A percentile compares a stretch with the other conserved stretches of the same genome.
phyloP scores from a whole-genome alignment of 2,888 invertebrate genomes.

The Camptogramma bilineatum region DNA sequence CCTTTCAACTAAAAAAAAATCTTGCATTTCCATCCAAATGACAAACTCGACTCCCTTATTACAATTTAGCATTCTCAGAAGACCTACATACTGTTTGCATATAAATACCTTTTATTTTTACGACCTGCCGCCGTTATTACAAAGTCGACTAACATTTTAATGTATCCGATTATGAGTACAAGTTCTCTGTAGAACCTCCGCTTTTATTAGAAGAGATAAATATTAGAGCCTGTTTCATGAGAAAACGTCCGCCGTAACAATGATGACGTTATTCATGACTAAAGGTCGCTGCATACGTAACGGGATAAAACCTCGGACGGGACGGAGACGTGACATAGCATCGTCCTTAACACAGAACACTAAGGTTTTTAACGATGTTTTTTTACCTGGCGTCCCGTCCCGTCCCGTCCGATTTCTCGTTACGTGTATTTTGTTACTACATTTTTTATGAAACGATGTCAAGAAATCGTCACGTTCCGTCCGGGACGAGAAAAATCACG shows the following conservation, averaged over 20 bases:
- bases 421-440: too few relatives aligned
- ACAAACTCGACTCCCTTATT: not conserved
- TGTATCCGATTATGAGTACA: slow-evolving; percentile 40
- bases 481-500: too few relatives aligned
- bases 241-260: not conserved
- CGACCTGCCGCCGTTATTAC: slow-evolving; percentile 29
- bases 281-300: too few relatives aligned
- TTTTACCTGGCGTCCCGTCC: too few relatives aligned
- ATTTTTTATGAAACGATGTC: too few relatives aligned
- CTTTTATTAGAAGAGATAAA: slow-evolving; percentile 25
- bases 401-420: too few relatives aligned
- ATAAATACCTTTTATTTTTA: slow-evolving; percentile 34
- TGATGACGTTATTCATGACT: not conserved
- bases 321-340: too few relatives aligned
- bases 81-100: slow-evolving; percentile 16
- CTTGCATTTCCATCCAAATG: not conserved
- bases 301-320: too few relatives aligned
- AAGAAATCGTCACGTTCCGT: too few relatives aligned
- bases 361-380: too few relatives aligned
- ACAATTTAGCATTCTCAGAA: slow-evolving; percentile 27
- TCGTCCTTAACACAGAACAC: too few relatives aligned
- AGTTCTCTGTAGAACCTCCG: slow-evolving; percentile 19
- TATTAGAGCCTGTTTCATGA: not conserved
- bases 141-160: slow-evolving; percentile 43
- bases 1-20: not conserved